Evolutionary conservation across 1,140 invertebrate genomes (phyloP).

Genomic region (Ostrea edulis): DNA sequence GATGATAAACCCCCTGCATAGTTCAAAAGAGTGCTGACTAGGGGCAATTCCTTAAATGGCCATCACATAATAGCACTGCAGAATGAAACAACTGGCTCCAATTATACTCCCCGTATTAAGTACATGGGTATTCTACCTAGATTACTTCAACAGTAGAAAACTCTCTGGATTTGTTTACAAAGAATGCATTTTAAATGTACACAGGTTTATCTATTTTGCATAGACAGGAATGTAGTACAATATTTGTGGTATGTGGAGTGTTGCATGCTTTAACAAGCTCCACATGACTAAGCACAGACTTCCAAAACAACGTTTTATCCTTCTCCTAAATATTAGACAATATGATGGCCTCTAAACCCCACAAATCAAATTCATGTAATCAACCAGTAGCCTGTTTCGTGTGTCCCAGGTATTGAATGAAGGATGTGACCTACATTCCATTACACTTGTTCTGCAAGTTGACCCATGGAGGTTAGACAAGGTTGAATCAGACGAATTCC

Average conservation of each 20-base stretch:
- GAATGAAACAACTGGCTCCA: conserved; percentile 31
- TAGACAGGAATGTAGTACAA: conserved; percentile 31
- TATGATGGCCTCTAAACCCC: conserved; percentile 2
- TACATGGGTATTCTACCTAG: background rate
- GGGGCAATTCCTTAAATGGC: conserved; percentile 26
- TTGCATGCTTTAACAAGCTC: conserved; percentile 26
- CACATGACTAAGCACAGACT: conserved; percentile 21
- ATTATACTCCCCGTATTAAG: conserved; percentile 14
- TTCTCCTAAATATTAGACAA: conserved; percentile 1
- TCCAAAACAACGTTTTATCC: background rate
- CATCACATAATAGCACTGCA: conserved; percentile 25
- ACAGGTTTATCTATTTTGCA: conserved; percentile 17
- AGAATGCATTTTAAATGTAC: conserved; percentile 26
- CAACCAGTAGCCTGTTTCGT: background rate
- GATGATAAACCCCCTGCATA: conserved; percentile 1
- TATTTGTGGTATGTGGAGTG: conserved; percentile 41
- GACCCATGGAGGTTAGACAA: background rate
- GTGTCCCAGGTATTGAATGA: conserved; percentile 25
- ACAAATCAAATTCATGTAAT: conserved; percentile 20
- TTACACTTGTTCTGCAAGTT: conserved; percentile 32
- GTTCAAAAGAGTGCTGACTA: conserved; percentile 34
- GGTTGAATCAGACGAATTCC: conserved; percentile 32
- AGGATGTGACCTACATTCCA: conserved; percentile 36
- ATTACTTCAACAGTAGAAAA: background rate
- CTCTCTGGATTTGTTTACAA: conserved; percentile 18